These are phyloP conservation scores for Molothrus aeneus DNA, from an alignment of 2,797 vertebrate species.

Conservation along the genomic window DNA sequence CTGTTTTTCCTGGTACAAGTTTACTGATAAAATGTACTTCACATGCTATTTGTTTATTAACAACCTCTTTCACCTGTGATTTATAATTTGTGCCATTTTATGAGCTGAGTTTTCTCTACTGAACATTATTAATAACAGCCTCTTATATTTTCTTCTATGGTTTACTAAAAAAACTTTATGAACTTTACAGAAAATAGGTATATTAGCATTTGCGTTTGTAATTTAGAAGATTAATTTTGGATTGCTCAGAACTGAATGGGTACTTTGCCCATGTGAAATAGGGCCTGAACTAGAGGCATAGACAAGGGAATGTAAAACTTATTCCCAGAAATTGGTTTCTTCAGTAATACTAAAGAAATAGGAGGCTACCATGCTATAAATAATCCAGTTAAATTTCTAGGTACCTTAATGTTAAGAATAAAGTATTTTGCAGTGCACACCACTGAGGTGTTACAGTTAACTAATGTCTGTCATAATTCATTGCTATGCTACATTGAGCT, in stretches of 20 bases:
- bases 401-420: not conserved
- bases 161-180: not conserved
- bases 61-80: not conserved
- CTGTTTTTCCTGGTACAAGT: not conserved
- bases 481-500: not conserved
- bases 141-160: not conserved
- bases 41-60: not conserved
- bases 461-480: not conserved
- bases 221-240: not conserved
- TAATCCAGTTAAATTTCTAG: not conserved
- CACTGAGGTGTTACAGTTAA: not conserved
- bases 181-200: not conserved
- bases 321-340: not conserved
- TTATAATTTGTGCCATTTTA: not conserved
- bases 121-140: not conserved
- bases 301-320: not conserved
- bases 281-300: not conserved
- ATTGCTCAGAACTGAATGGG: not conserved
- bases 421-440: not conserved
- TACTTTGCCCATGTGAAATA: not conserved
- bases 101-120: not conserved
- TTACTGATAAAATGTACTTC: not conserved
- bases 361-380: not conserved
- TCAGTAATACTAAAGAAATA: not conserved
- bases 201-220: not conserved